These are phyloP conservation scores for Tupiocoris notatus DNA, from an alignment of 2,888 invertebrate species.

Conservation along the genomic window DNA sequence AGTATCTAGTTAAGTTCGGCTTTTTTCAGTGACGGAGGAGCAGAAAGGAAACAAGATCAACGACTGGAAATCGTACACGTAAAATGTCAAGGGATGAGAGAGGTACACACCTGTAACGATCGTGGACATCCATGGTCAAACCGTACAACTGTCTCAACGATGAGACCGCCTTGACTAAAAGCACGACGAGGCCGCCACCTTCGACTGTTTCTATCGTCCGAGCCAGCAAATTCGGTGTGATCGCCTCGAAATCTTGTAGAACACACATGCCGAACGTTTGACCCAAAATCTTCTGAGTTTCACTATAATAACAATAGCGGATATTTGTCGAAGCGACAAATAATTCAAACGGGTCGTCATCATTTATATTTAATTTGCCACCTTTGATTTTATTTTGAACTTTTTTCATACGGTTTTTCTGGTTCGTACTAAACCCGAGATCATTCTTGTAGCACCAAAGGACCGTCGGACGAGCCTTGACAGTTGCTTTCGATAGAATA, in stretches of 20 bases:
- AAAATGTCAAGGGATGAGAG: too few species aligned
- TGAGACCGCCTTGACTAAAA: slow-evolving; percentile 79
- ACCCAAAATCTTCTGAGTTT: slow-evolving; percentile 96
- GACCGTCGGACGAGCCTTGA: slow-evolving; percentile 89
- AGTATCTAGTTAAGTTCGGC: too few species aligned
- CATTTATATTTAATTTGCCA: slow-evolving; percentile 84
- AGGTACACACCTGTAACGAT: slow-evolving; percentile 71
- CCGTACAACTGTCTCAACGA: slow-evolving; percentile 93
- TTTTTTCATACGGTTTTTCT: slow-evolving; percentile 83
- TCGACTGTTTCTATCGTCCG: slow-evolving; percentile 97
- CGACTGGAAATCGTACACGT: too few species aligned
- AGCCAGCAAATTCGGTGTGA: slow-evolving; percentile 95
- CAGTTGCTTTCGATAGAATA: slow-evolving; percentile 91
- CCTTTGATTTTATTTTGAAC: slow-evolving; percentile 79
- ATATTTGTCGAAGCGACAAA: slow-evolving; percentile 96
- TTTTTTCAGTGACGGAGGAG: too few species aligned
- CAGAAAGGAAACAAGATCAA: too few species aligned
- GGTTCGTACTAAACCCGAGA: slow-evolving; percentile 76
- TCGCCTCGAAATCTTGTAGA: slow-evolving; percentile 87
- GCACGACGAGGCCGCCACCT: slow-evolving; percentile 89
- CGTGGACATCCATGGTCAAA: slow-evolving; percentile 98
- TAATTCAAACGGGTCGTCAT: slow-evolving; percentile 94
- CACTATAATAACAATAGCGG: slow-evolving; percentile 94
- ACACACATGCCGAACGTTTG: slow-evolving; percentile 96
- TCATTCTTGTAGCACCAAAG: slow-evolving; percentile 99